These are phyloP conservation scores for Brachionus manjavacas DNA, from an alignment of 1,140 invertebrate species.

Conservation along the genomic window DNA sequence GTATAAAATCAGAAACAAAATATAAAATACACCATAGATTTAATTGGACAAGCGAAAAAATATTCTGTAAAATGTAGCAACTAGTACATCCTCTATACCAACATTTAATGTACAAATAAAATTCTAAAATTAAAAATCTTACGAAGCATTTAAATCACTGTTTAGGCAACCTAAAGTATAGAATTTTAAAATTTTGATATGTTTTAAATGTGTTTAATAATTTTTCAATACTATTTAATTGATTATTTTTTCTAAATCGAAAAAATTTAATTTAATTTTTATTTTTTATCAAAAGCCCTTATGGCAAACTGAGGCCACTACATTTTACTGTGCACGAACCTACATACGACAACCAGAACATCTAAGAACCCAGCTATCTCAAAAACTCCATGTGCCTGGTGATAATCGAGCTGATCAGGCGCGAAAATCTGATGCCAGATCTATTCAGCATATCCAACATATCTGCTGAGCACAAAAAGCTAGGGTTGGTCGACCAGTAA, in stretches of 20 bases:
- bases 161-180: background rate
- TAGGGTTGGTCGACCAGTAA: no score
- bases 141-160: slow-evolving; percentile 1
- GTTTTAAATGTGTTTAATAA: background rate
- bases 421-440: slow-evolving; percentile 31
- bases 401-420: slow-evolving; percentile 23
- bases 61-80: no score
- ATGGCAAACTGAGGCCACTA: no score
- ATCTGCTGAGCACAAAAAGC: slow-evolving; percentile 2
- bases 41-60: background rate
- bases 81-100: background rate
- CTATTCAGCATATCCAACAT: slow-evolving; percentile 6
- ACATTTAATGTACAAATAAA: no score
- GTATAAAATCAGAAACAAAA: no score
- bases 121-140: background rate
- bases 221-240: background rate
- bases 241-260: no score
- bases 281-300: no score
- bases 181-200: no score
- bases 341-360: background rate
- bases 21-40: no score
- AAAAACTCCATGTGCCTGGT: slow-evolving; percentile 27
- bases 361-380: no score
- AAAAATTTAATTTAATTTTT: no score
- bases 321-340: no score